A percentile compares a stretch with the other conserved stretches of the same genome.
phyloP scores from a whole-genome alignment of 1,140 invertebrate species.

The Drosophila arawakana region DNA sequence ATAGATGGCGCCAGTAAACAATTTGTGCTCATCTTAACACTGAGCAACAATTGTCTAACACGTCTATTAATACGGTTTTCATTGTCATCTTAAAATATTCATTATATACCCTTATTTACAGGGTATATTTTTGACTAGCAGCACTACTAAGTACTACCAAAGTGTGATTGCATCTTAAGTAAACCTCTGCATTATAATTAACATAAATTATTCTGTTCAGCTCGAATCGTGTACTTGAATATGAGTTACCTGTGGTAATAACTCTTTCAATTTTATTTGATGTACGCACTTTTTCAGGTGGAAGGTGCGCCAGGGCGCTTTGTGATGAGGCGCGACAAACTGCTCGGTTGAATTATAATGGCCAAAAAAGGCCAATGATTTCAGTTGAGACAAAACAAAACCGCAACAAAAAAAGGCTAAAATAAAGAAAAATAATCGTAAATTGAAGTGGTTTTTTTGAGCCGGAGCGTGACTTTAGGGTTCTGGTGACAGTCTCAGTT shows the following conservation, averaged over 20 bases:
- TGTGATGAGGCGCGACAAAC: conserved; percentile 42
- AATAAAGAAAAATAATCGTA: conserved; percentile 56
- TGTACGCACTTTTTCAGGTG: conserved; percentile 7
- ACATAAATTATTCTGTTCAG: conserved; percentile 45
- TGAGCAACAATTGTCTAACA: too few species aligned
- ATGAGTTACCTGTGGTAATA: conserved; percentile 25
- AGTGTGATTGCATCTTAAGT: not conserved
- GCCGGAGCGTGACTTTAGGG: conserved; percentile 76
- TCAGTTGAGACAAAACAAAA: conserved; percentile 39
- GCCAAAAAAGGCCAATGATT: conserved; percentile 36
- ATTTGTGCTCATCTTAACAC: too few species aligned
- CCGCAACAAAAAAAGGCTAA: conserved; percentile 50
- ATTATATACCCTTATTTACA: too few species aligned
- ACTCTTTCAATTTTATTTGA: conserved; percentile 33
- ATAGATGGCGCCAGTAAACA: too few species aligned
- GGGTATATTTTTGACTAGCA: too few species aligned
- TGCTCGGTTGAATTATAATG: conserved; percentile 50
- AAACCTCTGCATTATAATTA: conserved; percentile 13
- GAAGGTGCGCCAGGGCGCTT: conserved; percentile 54
- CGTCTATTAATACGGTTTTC: too few species aligned
- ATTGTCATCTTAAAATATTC: too few species aligned
- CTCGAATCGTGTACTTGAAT: conserved; percentile 20
- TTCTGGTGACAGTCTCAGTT: conserved; percentile 56
- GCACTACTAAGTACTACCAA: too few species aligned
- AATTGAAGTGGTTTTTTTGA: conserved; percentile 61